Base-by-base conservation (phyloP, 2,797 vertebrate species). In the Calcarius lapponicus region DNA sequence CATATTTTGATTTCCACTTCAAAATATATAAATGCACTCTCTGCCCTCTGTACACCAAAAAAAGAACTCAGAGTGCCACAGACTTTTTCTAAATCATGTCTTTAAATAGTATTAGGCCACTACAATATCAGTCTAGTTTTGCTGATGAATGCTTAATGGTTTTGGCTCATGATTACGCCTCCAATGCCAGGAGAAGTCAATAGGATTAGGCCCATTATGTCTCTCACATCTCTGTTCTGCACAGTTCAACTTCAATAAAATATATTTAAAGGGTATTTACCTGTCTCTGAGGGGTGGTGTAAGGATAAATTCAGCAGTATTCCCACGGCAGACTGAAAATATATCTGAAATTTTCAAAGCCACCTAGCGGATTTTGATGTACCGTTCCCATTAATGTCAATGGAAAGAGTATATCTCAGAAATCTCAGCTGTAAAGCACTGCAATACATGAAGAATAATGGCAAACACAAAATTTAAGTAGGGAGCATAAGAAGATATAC, bases 191-290 rank as follows among this genome's bases (percentile, higher is more conserved):
- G 94, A 86, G 83, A 93, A 86, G 80, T 96, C 93, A 92, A 91
- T 76, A 92, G 79, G 62, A 94, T 94, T 86, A 96, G 58, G 40
- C 38, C 91, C 80, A 93, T 96, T 91, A 96, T 91, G 54, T 86
- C 51, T 91, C 76, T 90, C 80, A 70, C 53, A 34, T 86, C 58
- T 92, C 88, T 88, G 85, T 86, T 95, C 85, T 31, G 51, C 58
- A 67, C 80, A 86, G 80, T 88, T 94, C 80, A 69, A 66, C 89
- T 90, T 88, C 93, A 95, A 92, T 92, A 96, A 92, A 94, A 88
- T 90, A 88, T 58, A 81, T 90, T 95, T 96, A 93, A 94, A 70
- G 66, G 89, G 50, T 94, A 95, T 92, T 94, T 96, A 93, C 95
- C 92, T 95, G 93, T 94, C 96, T 95, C 91, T 28, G 38, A 90